Base-by-base conservation (phyloP, 1,140 invertebrate genomes). In the Manduca sexta region DNA sequence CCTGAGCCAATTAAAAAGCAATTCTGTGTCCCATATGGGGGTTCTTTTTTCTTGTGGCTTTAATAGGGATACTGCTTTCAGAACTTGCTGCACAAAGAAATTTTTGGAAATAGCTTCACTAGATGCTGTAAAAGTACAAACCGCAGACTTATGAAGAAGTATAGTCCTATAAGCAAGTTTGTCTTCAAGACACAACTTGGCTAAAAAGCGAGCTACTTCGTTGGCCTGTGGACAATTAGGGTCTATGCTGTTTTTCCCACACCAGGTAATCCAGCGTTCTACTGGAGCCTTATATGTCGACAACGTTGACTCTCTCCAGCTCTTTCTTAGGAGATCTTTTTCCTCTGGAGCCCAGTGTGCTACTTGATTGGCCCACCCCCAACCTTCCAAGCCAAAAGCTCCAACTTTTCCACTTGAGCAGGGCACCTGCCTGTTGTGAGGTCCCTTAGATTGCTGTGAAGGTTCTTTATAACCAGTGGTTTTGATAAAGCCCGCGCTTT, bases 331-430 rank as follows among this genome's bases (percentile, higher is more conserved):
- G 0, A 58, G 8, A 1, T 45, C 26, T 41, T 45, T 34, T 30
- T 57, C 49, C 35, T 52, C 12, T 47, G 2, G 14, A 17, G 50
- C 42, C 56, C 56, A 58, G n/a, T 33, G 38, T 26, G 43, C 41
- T 33, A 45, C 45, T 43, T 26, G 18, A n/a, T 18, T 14, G 10
- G 21, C 33, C 59, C 59, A 66, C 52, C 59, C 60, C 46, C 51
- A 60, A 60, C 50, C 37, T 48, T 54, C 54, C 62, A 64, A 10
- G 45, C 49, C 37, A 57, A 29, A 44, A 66, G 44, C 7, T 33
- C 11, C 33, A 58, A n/a, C 34, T 15, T 31, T 8, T 64, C 31
- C 8, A 56, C 30, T 29, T 60, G 49, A n/a, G 57, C 58, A 0
- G 64, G 60, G 12, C 41, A 38, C 4, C 16, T 33, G 2, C 21